These are phyloP conservation scores for Trichopoda pennipes DNA, from an alignment of 2,888 invertebrate species.

Conservation along the genomic window DNA sequence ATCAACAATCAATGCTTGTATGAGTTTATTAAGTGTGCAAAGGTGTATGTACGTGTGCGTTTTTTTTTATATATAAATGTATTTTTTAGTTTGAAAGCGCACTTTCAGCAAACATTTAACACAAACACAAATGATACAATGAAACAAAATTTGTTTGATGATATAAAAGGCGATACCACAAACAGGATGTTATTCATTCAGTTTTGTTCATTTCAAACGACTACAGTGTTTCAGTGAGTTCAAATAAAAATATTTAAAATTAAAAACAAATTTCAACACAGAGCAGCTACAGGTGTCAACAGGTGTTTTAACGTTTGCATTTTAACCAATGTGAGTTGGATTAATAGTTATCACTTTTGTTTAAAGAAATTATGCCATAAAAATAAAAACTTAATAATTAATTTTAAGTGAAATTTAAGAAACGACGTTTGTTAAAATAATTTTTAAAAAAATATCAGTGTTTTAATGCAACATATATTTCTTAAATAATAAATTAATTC, in stretches of 20 bases:
- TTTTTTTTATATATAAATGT: slow-evolving; percentile 4
- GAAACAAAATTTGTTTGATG: slow-evolving; percentile 49
- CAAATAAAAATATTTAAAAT: slow-evolving; percentile 16
- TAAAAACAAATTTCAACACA: slow-evolving; percentile 12
- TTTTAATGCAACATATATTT: no score
- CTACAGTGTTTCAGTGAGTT: slow-evolving; percentile 41
- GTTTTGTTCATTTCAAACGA: slow-evolving; percentile 65
- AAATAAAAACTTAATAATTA: background rate
- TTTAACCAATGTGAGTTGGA: slow-evolving; percentile 47
- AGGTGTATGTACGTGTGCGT: slow-evolving; percentile 13
- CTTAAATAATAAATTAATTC: no score
- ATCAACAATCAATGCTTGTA: slow-evolving; percentile 43
- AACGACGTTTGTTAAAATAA: no score
- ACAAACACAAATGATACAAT: slow-evolving; percentile 54
- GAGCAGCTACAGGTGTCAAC: slow-evolving; percentile 60
- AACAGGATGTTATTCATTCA: slow-evolving; percentile 68
- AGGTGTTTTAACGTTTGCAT: slow-evolving; percentile 25
- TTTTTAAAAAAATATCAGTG: no score
- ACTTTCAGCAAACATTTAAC: slow-evolving; percentile 48
- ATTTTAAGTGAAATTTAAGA: no score
- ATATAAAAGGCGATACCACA: slow-evolving; percentile 66
- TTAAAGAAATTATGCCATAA: slow-evolving; percentile 1
- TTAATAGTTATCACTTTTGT: background rate
- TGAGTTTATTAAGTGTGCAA: background rate
- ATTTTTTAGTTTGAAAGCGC: slow-evolving; percentile 48